Percentiles rank a stretch among this genome's conserved stretches.
These are phyloP conservation scores for Staurois parvus DNA, from an alignment of 2,797 vertebrate species.

Conservation along the genomic window DNA sequence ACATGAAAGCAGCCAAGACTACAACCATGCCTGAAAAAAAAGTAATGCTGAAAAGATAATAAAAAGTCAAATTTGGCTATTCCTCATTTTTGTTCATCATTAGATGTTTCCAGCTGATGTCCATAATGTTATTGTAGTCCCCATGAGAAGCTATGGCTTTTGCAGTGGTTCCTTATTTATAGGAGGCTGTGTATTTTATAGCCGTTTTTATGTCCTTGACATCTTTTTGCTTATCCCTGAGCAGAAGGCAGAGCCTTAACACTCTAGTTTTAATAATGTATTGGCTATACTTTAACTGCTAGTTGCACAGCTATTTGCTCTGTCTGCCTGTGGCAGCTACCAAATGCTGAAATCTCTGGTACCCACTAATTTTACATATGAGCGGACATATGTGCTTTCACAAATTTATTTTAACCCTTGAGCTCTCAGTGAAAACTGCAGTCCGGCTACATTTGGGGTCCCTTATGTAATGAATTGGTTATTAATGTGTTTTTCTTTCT, in stretches of 20 bases:
- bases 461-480: slow-evolving; percentile 22
- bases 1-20: slow-evolving; percentile 30
- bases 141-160: slow-evolving; percentile 55
- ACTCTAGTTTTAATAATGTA: slow-evolving; percentile 56
- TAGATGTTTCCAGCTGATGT: slow-evolving; percentile 55
- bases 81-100: slow-evolving; percentile 39
- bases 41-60: slow-evolving; percentile 25
- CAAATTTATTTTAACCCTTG: slow-evolving; percentile 31
- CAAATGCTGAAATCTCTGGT: slow-evolving; percentile 18
- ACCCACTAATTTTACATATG: slow-evolving; percentile 18
- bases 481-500: slow-evolving; percentile 10
- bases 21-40: slow-evolving; percentile 2
- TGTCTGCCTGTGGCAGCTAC: slow-evolving; percentile 18
- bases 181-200: slow-evolving; percentile 45
- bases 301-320: slow-evolving; percentile 27
- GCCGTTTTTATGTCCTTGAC: slow-evolving; percentile 52
- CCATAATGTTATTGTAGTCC: slow-evolving; percentile 57
- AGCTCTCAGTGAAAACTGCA: background rate
- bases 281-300: slow-evolving; percentile 32
- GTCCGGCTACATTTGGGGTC: background rate
- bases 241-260: slow-evolving; percentile 49
- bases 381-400: slow-evolving; percentile 11
- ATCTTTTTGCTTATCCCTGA: slow-evolving; percentile 57
- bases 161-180: slow-evolving; percentile 52
- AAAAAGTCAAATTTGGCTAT: slow-evolving; percentile 13